These are phyloP conservation scores for Neoseiulus cucumeris DNA, from an alignment of 1,140 invertebrate species.

Conservation along the genomic window DNA sequence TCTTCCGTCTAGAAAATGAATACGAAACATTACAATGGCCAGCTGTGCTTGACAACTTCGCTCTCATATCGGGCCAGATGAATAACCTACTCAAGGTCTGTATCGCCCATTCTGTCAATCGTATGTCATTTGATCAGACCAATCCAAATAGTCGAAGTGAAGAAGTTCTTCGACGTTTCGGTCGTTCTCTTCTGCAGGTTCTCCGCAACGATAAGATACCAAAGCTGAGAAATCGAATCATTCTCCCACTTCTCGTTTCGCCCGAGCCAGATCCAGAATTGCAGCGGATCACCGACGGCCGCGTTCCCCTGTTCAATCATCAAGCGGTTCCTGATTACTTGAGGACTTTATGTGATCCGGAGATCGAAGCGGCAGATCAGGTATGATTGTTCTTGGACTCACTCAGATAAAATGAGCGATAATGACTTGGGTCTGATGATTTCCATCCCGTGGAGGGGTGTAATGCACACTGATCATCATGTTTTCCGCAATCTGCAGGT, in stretches of 20 bases:
- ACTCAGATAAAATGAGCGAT: too few relatives aligned
- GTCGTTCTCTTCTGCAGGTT: slow-evolving; percentile 62
- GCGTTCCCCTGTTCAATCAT: slow-evolving; percentile 34
- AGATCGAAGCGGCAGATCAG: slow-evolving; percentile 42
- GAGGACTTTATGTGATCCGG: slow-evolving; percentile 80
- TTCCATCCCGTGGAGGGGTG: too few relatives aligned
- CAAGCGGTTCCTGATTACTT: slow-evolving; percentile 75
- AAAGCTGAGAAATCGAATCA: slow-evolving; percentile 55
- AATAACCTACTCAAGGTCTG: slow-evolving; percentile 36
- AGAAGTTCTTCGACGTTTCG: too few relatives aligned
- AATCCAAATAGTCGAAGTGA: too few relatives aligned
- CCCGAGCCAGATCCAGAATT: slow-evolving; percentile 73
- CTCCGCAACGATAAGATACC: slow-evolving; percentile 70
- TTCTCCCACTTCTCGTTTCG: slow-evolving; percentile 61
- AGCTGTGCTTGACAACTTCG: slow-evolving; percentile 77
- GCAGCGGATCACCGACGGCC: slow-evolving; percentile 31
- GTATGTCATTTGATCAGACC: too few relatives aligned
- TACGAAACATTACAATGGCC: slow-evolving; percentile 30
- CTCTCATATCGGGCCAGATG: slow-evolving; percentile 67
- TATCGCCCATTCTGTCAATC: not conserved
- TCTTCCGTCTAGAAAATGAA: not conserved
- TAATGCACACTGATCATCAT: too few relatives aligned
- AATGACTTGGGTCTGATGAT: too few relatives aligned
- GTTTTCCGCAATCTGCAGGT: not conserved
- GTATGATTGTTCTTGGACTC: not conserved